These are phyloP conservation scores for Bombus affinis DNA, from an alignment of 1,140 invertebrate genomes.

Conservation along the genomic window DNA sequence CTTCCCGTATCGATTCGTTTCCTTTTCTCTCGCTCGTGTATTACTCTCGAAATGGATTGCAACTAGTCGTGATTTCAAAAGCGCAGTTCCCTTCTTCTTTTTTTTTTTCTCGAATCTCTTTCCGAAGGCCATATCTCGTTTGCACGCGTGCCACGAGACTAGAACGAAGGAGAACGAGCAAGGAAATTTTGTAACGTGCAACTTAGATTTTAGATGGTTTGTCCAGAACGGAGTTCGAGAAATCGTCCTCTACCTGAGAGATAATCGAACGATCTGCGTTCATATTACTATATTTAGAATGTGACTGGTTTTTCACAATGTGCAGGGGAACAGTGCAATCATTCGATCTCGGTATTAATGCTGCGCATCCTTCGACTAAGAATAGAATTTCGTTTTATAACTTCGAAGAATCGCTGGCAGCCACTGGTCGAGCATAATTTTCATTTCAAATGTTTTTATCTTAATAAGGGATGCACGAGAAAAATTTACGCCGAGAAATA, in stretches of 20 bases:
- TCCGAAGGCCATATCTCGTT: background rate
- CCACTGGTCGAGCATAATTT: no score
- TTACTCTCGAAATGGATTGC: background rate
- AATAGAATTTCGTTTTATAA: background rate
- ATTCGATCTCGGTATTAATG: background rate
- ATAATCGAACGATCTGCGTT: background rate
- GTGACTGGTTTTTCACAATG: slow-evolving; percentile 24
- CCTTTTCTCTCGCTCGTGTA: background rate
- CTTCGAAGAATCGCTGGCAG: background rate
- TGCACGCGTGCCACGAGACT: background rate
- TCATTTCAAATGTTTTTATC: no score
- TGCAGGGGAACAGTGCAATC: background rate
- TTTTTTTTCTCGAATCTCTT: background rate
- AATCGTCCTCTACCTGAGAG: background rate
- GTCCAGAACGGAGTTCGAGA: background rate
- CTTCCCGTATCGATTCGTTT: slow-evolving; percentile 24
- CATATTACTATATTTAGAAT: slow-evolving; percentile 31
- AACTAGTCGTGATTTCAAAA: slow-evolving; percentile 2
- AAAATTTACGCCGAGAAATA: no score
- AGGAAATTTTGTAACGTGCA: slow-evolving; percentile 26
- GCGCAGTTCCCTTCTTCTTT: background rate
- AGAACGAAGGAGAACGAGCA: background rate
- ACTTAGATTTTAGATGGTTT: background rate
- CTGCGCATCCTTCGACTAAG: background rate
- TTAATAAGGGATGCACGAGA: no score